phyloP scores from a whole-genome alignment of 2,113 vertebrate species.

The Reinhardtius hippoglossoides region DNA sequence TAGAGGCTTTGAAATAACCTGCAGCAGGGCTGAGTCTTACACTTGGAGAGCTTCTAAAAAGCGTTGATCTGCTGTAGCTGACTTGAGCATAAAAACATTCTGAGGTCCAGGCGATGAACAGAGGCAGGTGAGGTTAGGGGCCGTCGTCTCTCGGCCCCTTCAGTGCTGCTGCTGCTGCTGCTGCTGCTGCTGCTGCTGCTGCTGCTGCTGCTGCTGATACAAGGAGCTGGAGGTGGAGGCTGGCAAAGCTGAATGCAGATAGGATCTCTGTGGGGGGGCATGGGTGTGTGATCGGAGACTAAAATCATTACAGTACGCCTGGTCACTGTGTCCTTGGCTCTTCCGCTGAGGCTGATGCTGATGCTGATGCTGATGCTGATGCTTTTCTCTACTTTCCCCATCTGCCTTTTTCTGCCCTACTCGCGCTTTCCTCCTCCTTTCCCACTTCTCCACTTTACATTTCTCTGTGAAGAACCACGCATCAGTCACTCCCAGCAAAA shows the following conservation, averaged over 20 bases:
- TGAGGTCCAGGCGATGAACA: constrained; percentile 27
- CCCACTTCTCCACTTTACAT: background rate
- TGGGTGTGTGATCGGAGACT: constrained; percentile 81
- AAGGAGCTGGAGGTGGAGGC: constrained; percentile 48
- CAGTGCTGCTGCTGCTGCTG: constrained; percentile 26
- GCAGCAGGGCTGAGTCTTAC: constrained; percentile 23
- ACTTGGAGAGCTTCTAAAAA: constrained; percentile 7
- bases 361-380: constrained; percentile 41
- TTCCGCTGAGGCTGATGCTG: constrained; percentile 61
- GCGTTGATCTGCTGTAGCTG: background rate
- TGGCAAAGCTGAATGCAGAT: constrained; percentile 75
- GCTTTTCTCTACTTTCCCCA: constrained; percentile 42
- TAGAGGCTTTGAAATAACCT: constrained; percentile 27
- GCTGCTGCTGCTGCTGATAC: constrained; percentile 20
- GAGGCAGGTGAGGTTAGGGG: constrained; percentile 22
- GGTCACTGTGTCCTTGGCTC: constrained; percentile 82
- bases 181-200: constrained; percentile 30
- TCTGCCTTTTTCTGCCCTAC: constrained; percentile 24
- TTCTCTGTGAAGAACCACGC: background rate
- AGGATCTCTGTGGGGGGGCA: constrained; percentile 76
- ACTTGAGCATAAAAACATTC: constrained; percentile 10
- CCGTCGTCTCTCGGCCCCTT: constrained; percentile 20
- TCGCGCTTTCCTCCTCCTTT: constrained; percentile 2
- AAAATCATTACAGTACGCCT: constrained; percentile 82
- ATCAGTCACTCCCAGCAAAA: background rate